Evolutionary conservation across 1,140 invertebrate species (phyloP).

Genomic region (Papilio aristodemus): DNA sequence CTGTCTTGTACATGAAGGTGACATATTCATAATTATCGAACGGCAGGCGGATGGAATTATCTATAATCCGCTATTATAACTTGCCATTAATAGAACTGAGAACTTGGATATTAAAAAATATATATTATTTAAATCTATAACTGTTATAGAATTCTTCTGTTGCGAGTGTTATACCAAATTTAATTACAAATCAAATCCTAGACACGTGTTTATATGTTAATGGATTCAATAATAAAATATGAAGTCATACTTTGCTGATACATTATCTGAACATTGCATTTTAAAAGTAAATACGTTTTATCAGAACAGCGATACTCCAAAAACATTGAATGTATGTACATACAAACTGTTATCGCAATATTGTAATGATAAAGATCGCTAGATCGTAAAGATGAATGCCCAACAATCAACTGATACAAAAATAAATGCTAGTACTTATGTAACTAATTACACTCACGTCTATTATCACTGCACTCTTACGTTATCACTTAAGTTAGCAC

Average conservation of each 20-base stretch:
- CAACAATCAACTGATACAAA: slow-evolving; percentile 38
- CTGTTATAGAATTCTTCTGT: too few relatives aligned
- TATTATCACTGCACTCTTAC: background rate
- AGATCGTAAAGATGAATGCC: slow-evolving; percentile 33
- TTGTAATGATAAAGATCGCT: slow-evolving; percentile 41
- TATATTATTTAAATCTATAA: background rate
- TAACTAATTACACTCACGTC: slow-evolving; percentile 15
- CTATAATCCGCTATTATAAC: background rate
- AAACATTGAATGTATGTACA: slow-evolving; percentile 40
- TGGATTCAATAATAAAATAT: slow-evolving; percentile 23
- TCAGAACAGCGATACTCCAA: slow-evolving; percentile 39
- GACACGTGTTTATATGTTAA: background rate
- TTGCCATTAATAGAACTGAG: background rate
- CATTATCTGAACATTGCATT: slow-evolving; percentile 38
- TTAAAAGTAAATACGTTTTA: slow-evolving; percentile 42
- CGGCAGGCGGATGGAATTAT: background rate
- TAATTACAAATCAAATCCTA: too few relatives aligned
- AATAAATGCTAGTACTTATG: slow-evolving; percentile 22
- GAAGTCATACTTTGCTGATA: slow-evolving; percentile 29
- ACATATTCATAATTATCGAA: background rate
- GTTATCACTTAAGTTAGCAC: background rate
- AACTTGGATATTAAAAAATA: background rate
- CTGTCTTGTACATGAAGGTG: background rate
- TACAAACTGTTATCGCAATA: slow-evolving; percentile 42
- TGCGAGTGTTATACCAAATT: too few relatives aligned